Percentiles rank a stretch among this genome's conserved stretches.
These are phyloP conservation scores for Lacerta viridis DNA, from an alignment of 2,797 vertebrate genomes.

Conservation along the genomic window DNA sequence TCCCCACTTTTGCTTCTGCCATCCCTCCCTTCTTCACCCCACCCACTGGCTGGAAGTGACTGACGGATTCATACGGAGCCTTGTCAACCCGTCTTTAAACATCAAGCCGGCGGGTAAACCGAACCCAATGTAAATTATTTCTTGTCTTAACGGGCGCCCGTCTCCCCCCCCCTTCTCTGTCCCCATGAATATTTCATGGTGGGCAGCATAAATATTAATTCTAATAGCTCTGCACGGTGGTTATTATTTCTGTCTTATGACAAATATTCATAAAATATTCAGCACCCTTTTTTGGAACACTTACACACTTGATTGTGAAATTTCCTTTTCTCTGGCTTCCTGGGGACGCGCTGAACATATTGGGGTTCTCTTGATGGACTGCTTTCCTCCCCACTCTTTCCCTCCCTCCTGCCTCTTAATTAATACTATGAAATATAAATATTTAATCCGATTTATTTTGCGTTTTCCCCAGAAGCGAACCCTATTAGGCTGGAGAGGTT, in stretches of 20 bases:
- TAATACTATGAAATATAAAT: slow-evolving; percentile 79
- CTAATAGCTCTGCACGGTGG: slow-evolving; percentile 97
- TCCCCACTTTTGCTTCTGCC: background rate
- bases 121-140: slow-evolving; percentile 88
- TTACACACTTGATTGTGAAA: slow-evolving; percentile 87
- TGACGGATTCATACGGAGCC: slow-evolving; percentile 82
- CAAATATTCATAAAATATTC: slow-evolving; percentile 98
- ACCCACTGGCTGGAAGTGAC: slow-evolving; percentile 80
- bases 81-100: slow-evolving; percentile 87
- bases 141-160: slow-evolving; percentile 77
- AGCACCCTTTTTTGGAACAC: slow-evolving; percentile 89
- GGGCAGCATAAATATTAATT: slow-evolving; percentile 98
- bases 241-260: slow-evolving; percentile 97
- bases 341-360: slow-evolving; percentile 82
- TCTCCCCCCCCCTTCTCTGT: slow-evolving; percentile 78
- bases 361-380: slow-evolving; percentile 84
- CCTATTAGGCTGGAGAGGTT: slow-evolving; percentile 69
- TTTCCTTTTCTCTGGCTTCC: slow-evolving; percentile 79
- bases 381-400: slow-evolving; percentile 43
- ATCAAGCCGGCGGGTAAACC: slow-evolving; percentile 88
- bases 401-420: slow-evolving; percentile 73
- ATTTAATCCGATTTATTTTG: slow-evolving; percentile 79
- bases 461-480: slow-evolving; percentile 73
- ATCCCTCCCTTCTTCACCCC: slow-evolving; percentile 69
- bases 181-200: slow-evolving; percentile 99